Conservation (phyloP, 2,113 vertebrate genomes). For the Seriola quinqueradiata region DNA sequence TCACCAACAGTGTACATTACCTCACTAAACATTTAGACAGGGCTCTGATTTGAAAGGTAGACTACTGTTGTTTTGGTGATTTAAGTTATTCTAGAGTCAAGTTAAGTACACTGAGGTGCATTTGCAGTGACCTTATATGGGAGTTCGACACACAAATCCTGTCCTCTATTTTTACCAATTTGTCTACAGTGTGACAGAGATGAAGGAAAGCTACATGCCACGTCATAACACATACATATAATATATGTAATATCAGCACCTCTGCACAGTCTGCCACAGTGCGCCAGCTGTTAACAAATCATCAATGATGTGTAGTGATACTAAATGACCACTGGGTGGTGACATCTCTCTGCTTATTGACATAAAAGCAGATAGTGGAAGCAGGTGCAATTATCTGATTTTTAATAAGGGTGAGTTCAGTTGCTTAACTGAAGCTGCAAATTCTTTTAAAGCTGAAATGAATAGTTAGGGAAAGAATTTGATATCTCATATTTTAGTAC, state of each 20-base stretch:
- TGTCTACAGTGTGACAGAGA: slow-evolving; percentile 9
- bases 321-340: slow-evolving; percentile 65
- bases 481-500: neutral
- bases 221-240: slow-evolving; percentile 9
- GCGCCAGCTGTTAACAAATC: neutral
- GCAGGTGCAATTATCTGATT: slow-evolving; percentile 29
- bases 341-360: slow-evolving; percentile 37
- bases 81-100: slow-evolving; percentile 17
- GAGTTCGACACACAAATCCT: slow-evolving; percentile 1
- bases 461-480: neutral
- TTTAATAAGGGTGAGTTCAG: neutral
- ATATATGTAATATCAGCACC: slow-evolving; percentile 16
- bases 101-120: neutral
- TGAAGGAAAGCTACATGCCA: neutral
- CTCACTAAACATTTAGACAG: slow-evolving; percentile 72
- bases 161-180: neutral
- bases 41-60: slow-evolving; percentile 49
- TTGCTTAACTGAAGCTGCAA: neutral
- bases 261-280: slow-evolving; percentile 12
- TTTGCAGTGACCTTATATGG: slow-evolving; percentile 17
- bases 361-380: neutral
- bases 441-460: neutral
- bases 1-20: slow-evolving; percentile 52
- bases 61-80: slow-evolving; percentile 27
- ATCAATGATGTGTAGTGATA: slow-evolving; percentile 37